Evolutionary conservation across 2,888 invertebrate species (phyloP).

Genomic region (Tinea trinotella): DNA sequence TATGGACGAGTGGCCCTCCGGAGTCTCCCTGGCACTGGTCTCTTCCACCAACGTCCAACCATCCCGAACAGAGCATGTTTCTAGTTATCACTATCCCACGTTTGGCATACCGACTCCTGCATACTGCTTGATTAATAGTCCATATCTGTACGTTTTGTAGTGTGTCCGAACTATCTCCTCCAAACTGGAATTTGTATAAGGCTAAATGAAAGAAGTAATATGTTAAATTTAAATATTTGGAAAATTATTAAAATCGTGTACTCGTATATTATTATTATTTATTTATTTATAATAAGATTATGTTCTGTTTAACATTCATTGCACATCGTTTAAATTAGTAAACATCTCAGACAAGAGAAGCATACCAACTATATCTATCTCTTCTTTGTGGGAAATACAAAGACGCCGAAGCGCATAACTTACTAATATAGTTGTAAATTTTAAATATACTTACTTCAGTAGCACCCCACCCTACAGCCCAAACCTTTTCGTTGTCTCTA

Average conservation of each 20-base stretch:
- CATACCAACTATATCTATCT: no score
- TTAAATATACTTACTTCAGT: conserved; percentile 31
- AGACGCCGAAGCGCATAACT: no score
- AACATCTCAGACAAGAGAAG: no score
- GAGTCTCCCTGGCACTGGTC: conserved; percentile 16
- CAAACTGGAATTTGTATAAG: conserved; percentile 3
- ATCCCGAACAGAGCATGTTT: conserved; percentile 19
- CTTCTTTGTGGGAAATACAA: no score
- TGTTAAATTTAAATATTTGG: no score
- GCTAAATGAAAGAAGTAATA: no score
- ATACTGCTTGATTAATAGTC: conserved; percentile 13
- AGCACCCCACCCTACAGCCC: conserved; percentile 45
- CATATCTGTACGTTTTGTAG: conserved; percentile 15
- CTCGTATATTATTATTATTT: no score
- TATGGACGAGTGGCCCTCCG: conserved; percentile 17
- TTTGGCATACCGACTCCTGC: conserved; percentile 13
- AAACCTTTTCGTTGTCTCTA: conserved; percentile 34
- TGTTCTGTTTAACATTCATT: no score
- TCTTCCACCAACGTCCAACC: conserved; percentile 16
- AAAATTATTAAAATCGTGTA: no score
- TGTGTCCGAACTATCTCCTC: neutral
- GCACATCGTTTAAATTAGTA: no score
- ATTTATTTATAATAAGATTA: no score
- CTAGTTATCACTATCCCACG: neutral
- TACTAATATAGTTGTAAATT: conserved; percentile 4